Percentiles rank a stretch among this genome's conserved stretches.
Evolutionary conservation across 1,140 invertebrate species (phyloP).

Genomic region (Nymphalis io): DNA sequence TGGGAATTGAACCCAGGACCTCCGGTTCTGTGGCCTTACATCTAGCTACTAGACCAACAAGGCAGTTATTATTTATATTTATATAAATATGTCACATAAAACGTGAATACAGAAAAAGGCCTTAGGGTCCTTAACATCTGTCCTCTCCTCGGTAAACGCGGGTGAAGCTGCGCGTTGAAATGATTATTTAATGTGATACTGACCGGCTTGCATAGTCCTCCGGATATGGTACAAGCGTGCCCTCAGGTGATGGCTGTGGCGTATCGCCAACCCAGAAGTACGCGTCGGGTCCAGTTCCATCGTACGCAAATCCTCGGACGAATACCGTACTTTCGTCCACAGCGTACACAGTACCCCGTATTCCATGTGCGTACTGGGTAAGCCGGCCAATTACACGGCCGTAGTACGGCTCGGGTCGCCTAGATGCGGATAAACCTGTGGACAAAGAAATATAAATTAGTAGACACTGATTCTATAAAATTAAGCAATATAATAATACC

Average conservation of each 20-base stretch:
- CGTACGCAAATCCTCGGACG: constrained; percentile 92
- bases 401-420: constrained; percentile 86
- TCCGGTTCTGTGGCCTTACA: too few species aligned
- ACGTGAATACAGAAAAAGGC: too few species aligned
- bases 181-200: constrained; percentile 18
- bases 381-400: constrained; percentile 87
- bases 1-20: too few species aligned
- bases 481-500: neutral
- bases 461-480: neutral
- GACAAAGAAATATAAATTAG: constrained; percentile 4
- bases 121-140: too few species aligned
- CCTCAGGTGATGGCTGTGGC: constrained; percentile 87
- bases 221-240: constrained; percentile 91
- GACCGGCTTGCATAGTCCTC: constrained; percentile 86
- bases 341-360: constrained; percentile 89
- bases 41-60: too few species aligned
- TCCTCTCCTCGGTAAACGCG: too few species aligned
- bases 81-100: too few species aligned
- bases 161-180: too few species aligned
- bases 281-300: constrained; percentile 91
- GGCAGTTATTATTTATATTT: too few species aligned
- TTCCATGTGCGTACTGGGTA: constrained; percentile 87
- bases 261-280: constrained; percentile 94
- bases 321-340: constrained; percentile 94
- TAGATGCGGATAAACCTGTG: constrained; percentile 35